Evolutionary conservation across 2,888 invertebrate species (phyloP), one percentile per base, ranked within the genome.

Genomic region (Villa cingulata): DNA sequence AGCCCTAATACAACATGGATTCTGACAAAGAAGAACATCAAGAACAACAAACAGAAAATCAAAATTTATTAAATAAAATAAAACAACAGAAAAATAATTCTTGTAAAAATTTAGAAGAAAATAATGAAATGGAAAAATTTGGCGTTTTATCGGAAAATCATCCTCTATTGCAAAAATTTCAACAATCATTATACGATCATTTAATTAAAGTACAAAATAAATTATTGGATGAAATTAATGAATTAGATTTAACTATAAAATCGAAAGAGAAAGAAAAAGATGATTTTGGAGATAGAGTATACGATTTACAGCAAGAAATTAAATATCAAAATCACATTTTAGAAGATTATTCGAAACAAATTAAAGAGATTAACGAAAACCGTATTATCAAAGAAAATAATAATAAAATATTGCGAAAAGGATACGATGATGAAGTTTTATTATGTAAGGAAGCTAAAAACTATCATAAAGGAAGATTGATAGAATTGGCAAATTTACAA

Each of bases 111-210:
- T 14, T 12, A 12, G 29, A 32, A 32, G 29, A 32, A 32, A 2
- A 12, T 32, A 3, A 32, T 12, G 12, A 32, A 32, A 12, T 3
- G 9, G 29, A 32, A 32, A 32, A 32, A 32, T 32, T 32, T 12
- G 41, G 45, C 5, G 74, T 82, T 32, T 66, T 86, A 52, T 77
- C 83, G 50, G 76, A 85, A 0, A 74, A 82, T 46, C 86, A 86
- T 64, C 83, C 82, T 0, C 71, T 86, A 42, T 77, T 86, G 75
- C 73, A 75, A 56, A 75, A 75, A 56, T 86, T 86, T 66, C 86
- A 86, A 70, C 69, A 74, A 51, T 76, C 82, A 0, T 71, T 86
- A 3, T 77, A 74, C 55, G 70, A 74, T 37, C 83, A 84, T 62
- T 71, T 86, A 1, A 58, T 74, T 41, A 76, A 76, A 46, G 80